These are phyloP conservation scores for Ditula angustiorana DNA, from an alignment of 2,888 invertebrate species.

Conservation along the genomic window DNA sequence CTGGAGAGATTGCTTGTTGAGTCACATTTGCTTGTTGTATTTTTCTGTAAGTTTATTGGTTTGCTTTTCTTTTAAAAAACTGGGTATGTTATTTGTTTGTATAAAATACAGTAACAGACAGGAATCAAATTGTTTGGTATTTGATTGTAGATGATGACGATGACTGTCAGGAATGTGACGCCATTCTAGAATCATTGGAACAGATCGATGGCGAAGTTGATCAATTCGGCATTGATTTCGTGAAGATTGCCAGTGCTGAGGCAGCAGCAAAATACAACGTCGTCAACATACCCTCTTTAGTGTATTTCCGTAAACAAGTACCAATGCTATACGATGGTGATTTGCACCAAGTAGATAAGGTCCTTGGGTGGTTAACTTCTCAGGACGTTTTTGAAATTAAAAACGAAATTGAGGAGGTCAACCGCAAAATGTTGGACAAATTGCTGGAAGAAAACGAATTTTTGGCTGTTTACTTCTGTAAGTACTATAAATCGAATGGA, in stretches of 20 bases:
- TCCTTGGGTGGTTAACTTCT: slow-evolving; percentile 95
- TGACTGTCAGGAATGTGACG: slow-evolving; percentile 96
- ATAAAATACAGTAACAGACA: no score
- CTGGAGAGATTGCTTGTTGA: slow-evolving; percentile 93
- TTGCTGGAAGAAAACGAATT: slow-evolving; percentile 97
- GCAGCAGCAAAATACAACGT: slow-evolving; percentile 93
- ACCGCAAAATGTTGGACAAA: slow-evolving; percentile 98
- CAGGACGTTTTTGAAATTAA: slow-evolving; percentile 98
- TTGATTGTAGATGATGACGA: slow-evolving; percentile 88
- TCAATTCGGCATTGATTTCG: slow-evolving; percentile 96
- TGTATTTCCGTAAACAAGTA: slow-evolving; percentile 93
- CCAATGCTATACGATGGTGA: slow-evolving; percentile 96
- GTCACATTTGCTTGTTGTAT: slow-evolving; percentile 95
- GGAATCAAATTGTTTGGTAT: no score
- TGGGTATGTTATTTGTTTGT: no score
- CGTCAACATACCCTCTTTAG: slow-evolving; percentile 93
- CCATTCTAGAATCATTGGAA: slow-evolving; percentile 95
- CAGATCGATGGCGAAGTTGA: slow-evolving; percentile 98
- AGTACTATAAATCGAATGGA: slow-evolving; percentile 66
- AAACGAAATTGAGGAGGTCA: slow-evolving; percentile 98
- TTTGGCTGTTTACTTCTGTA: slow-evolving; percentile 97
- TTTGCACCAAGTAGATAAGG: slow-evolving; percentile 93
- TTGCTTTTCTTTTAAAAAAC: not conserved
- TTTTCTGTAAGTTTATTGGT: slow-evolving; percentile 90
- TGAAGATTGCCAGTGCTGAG: slow-evolving; percentile 93